These are phyloP conservation scores for Onychomys torridus DNA, from an alignment of 2,797 vertebrate species.

Conservation along the genomic window DNA sequence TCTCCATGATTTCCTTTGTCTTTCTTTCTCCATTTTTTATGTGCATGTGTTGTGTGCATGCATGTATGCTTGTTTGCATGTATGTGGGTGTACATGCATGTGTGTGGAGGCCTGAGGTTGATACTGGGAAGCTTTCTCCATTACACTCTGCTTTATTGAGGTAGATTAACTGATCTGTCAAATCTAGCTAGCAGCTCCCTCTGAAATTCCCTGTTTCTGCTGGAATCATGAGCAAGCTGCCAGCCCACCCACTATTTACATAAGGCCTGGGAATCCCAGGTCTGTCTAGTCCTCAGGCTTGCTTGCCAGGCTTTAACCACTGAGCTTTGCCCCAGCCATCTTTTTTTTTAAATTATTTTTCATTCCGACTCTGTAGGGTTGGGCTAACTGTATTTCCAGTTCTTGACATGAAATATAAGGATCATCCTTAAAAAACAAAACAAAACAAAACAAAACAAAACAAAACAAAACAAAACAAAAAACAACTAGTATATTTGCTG, in stretches of 20 bases:
- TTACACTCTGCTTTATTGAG: neutral
- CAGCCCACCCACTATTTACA: neutral
- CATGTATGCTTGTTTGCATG: neutral
- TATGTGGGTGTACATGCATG: too few relatives aligned
- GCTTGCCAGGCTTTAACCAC: neutral
- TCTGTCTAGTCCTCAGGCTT: neutral
- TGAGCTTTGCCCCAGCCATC: neutral
- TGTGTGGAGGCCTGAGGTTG: neutral
- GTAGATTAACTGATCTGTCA: neutral
- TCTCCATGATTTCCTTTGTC: neutral
- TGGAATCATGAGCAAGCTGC: neutral
- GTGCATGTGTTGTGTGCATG: neutral
- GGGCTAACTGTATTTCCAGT: neutral
- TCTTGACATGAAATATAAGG: neutral
- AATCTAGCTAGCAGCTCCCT: neutral
- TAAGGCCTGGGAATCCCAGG: neutral
- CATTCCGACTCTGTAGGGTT: neutral
- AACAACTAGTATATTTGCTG: neutral
- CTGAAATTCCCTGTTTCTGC: neutral
- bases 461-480: neutral
- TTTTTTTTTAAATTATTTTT: neutral
- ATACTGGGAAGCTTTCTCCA: neutral
- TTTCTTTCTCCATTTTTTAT: neutral
- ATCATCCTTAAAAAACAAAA: neutral
- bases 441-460: neutral